Base-by-base conservation (phyloP, 2,888 invertebrate genomes). In the Taenaris catops region DNA sequence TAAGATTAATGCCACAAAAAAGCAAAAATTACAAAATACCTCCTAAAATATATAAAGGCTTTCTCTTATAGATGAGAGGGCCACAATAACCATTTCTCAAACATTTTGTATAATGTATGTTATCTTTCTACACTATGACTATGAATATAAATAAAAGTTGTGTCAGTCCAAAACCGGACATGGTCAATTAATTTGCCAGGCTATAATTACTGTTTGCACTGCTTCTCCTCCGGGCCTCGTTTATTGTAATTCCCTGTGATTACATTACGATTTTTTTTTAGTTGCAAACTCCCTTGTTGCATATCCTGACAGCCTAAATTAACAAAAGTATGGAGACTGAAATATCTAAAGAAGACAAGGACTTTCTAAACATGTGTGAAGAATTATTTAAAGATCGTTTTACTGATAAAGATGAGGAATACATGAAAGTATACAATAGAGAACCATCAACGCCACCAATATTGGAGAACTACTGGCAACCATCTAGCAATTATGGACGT, bases 401-500 rank as follows among this genome's bases (percentile, higher is more conserved):
- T 50, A 90, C 92, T 18, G 89, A 89, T 16, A 81, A 89, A 3
- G 92, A 93, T 70, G 73, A 73, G 25, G 90, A 90, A 31, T 93
- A 90, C 55, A 87, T 89, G 76, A 78, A 72, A 54, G 71, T 79
- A 1, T 74, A 63, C 24, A 78, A 75, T 41, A 64, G 73, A 6
- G 68, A 76, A 8, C 55, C 64, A 1, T 76, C 81, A 4, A 58
- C 44, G 4, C 91, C 92, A 2, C 92, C 92, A 3, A 84, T 92
- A 5, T 51, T 91, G 5, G 89, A 91, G 31, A 84, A 89, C 6
- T 91, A 88, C 5, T 91, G 91, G 91, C 67, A 66, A 63, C 53
- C 56, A 1, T 46, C 69, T 5, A 61, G 66, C 11, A 65, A 69
- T 43, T 49, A 55, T 3, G 63, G 63, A 0, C 61, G 67, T 4